Percentiles rank a stretch among this genome's conserved stretches.
Conservation (phyloP, 2,888 invertebrate species). For the Galerucella nymphaeae region DNA sequence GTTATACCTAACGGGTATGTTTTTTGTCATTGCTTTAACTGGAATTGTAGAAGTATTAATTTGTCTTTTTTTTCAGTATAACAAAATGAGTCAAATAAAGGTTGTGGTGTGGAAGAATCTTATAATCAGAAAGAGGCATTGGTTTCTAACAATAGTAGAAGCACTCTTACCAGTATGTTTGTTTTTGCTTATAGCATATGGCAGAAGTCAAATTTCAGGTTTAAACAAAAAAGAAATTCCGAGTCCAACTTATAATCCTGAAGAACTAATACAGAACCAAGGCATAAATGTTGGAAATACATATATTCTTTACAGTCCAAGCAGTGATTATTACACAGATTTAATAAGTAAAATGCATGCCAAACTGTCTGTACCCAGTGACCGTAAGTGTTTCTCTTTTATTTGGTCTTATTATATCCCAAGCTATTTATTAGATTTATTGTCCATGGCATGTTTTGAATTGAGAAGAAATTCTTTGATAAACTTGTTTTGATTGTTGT, state of each 20-base stretch:
- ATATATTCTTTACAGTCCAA: conserved; percentile 56
- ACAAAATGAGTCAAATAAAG: conserved; percentile 48
- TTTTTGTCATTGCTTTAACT: too few relatives aligned
- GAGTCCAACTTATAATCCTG: conserved; percentile 52
- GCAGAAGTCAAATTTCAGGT: conserved; percentile 56
- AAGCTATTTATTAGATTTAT: too few relatives aligned
- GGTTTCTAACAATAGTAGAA: conserved; percentile 58
- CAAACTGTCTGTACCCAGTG: conserved; percentile 55
- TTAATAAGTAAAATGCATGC: conserved; percentile 56
- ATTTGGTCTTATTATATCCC: not conserved
- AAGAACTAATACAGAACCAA: conserved; percentile 35
- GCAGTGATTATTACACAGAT: conserved; percentile 52
- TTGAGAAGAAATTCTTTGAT: too few relatives aligned
- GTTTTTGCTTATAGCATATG: conserved; percentile 60
- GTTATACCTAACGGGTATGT: too few relatives aligned
- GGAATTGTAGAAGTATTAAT: not conserved
- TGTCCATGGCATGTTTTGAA: too few relatives aligned
- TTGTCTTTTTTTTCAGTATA: not conserved
- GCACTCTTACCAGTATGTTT: conserved; percentile 57
- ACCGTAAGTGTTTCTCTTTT: conserved; percentile 52
- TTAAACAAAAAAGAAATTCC: conserved; percentile 57
- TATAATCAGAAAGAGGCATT: conserved; percentile 59
- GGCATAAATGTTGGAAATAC: conserved; percentile 43
- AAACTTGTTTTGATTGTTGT: too few relatives aligned
- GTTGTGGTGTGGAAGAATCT: conserved; percentile 61